phyloP scores from a whole-genome alignment of 30 jellyfish, hydroid and myxozoan genomes.

The Pelagia noctiluca region DNA sequence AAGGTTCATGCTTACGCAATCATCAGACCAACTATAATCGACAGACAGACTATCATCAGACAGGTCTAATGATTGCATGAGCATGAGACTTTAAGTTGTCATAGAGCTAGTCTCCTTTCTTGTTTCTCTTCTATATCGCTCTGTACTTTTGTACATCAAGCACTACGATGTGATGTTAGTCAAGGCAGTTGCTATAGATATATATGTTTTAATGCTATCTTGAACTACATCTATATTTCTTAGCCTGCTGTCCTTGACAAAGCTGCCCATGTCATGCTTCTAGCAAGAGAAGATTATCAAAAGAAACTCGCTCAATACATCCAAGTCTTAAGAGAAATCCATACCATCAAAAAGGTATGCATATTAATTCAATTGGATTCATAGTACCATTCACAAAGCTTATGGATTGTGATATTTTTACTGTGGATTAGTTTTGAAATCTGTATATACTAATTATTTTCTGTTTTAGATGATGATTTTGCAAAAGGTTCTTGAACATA shows the following conservation, averaged over 20 bases:
- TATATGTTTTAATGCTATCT: not conserved
- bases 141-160: too few relatives aligned
- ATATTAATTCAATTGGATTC: too few relatives aligned
- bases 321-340: constrained; percentile 70
- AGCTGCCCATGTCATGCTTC: constrained; percentile 92
- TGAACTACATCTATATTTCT: not conserved
- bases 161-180: too few relatives aligned
- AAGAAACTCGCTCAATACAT: constrained; percentile 77
- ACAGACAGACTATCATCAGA: too few relatives aligned
- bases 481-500: constrained; percentile 91
- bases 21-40: too few relatives aligned
- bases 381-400: not conserved
- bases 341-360: constrained; percentile 80
- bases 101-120: too few relatives aligned
- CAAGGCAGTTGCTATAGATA: not conserved
- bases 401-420: not conserved
- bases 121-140: too few relatives aligned
- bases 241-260: constrained; percentile 81
- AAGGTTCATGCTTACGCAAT: too few relatives aligned
- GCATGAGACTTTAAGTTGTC: too few relatives aligned
- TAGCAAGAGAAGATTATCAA: constrained; percentile 91
- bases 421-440: not conserved
- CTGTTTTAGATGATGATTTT: constrained; percentile 69
- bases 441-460: not conserved
- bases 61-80: too few relatives aligned